phyloP scores from a whole-genome alignment of 1,140 invertebrate species.

The Oscheius sp. region DNA sequence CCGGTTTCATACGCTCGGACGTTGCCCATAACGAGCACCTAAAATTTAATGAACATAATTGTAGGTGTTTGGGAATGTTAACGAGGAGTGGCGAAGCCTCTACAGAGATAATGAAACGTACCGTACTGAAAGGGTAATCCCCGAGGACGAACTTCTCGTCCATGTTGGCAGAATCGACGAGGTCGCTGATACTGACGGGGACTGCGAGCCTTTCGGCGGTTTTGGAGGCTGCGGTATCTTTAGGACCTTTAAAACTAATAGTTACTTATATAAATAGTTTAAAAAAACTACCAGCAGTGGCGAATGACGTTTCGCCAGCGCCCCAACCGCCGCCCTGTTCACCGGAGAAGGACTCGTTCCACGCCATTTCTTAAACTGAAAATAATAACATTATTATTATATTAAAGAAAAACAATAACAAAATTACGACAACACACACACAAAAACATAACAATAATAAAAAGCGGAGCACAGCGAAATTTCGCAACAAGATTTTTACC shows the following conservation, averaged over 20 bases:
- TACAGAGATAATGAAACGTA: too few species aligned
- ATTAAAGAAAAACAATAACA: too few species aligned
- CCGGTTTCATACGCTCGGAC: not conserved
- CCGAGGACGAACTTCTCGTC: not conserved
- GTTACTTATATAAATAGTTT: not conserved
- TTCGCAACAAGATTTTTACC: too few species aligned
- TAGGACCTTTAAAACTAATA: not conserved
- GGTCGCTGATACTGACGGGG: not conserved
- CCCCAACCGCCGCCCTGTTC: not conserved
- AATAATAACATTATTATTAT: too few species aligned
- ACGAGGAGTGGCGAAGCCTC: not conserved
- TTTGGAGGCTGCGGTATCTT: not conserved
- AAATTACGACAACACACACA: too few species aligned
- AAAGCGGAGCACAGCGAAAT: too few species aligned
- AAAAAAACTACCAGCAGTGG: not conserved
- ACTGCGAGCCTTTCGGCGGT: not conserved
- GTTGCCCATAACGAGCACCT: not conserved
- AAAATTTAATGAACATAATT: not conserved
- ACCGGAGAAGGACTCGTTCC: not conserved
- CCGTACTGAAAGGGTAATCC: not conserved
- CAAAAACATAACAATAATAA: too few species aligned
- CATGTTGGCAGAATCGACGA: not conserved
- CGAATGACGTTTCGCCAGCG: not conserved
- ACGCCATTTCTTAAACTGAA: not conserved
- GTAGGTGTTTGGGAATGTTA: too few species aligned